phyloP scores from a whole-genome alignment of 2,888 invertebrate species.

The Phoenoteleia sp. region DNA sequence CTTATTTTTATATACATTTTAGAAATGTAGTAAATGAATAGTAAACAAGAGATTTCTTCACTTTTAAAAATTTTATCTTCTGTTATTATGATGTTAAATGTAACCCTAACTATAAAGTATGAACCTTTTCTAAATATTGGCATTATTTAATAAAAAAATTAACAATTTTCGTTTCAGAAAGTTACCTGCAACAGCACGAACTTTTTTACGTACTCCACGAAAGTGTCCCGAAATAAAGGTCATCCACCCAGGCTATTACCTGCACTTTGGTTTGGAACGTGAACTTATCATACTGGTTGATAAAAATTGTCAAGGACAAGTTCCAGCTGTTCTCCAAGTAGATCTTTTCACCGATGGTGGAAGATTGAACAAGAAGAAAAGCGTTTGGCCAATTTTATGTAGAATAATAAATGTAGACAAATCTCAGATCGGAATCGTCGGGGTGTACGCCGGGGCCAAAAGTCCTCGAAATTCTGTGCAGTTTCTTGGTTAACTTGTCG shows the following conservation, averaged over 20 bases:
- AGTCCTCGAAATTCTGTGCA: constrained; percentile 31
- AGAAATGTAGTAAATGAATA: too few species aligned
- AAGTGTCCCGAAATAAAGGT: not conserved
- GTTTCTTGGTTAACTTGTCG: constrained; percentile 44
- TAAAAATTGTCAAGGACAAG: not conserved
- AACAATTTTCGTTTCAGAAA: too few species aligned
- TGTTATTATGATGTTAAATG: too few species aligned
- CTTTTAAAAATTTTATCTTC: too few species aligned
- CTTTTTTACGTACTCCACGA: constrained; percentile 13
- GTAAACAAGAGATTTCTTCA: too few species aligned
- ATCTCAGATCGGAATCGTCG: constrained; percentile 30
- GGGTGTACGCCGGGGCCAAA: constrained; percentile 61
- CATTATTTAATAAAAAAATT: too few species aligned
- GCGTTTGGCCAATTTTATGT: constrained; percentile 61
- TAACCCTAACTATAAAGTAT: too few species aligned
- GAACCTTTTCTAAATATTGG: too few species aligned
- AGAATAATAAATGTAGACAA: constrained; percentile 52
- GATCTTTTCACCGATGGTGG: constrained; percentile 29
- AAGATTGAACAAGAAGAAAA: constrained; percentile 28
- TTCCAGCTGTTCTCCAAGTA: not conserved
- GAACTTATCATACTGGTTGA: not conserved
- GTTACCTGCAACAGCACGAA: not conserved
- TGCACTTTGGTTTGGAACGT: not conserved
- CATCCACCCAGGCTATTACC: constrained; percentile 17
- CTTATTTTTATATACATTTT: too few species aligned